A percentile compares a stretch with the other conserved stretches of the same genome.
Conservation (phyloP, 2,888 invertebrate species). For the Megastigmus dorsalis region DNA sequence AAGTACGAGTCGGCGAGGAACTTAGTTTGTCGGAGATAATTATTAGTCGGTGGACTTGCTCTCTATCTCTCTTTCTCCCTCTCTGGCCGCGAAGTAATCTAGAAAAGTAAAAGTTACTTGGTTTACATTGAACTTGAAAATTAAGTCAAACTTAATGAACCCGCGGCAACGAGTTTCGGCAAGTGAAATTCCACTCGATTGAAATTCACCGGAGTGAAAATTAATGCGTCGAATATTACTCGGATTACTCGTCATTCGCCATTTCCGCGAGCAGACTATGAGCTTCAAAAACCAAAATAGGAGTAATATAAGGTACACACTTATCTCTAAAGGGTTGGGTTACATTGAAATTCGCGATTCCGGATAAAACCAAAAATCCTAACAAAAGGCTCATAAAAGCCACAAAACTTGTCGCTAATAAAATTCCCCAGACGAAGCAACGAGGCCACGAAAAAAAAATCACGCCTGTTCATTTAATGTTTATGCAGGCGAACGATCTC, state of each 20-base stretch:
- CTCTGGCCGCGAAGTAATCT: background rate
- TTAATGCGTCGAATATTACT: conserved; percentile 1
- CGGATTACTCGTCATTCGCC: too few species aligned
- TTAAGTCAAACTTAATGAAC: conserved; percentile 30
- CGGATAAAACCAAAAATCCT: too few species aligned
- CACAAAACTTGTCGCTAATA: too few species aligned
- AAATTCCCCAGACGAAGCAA: too few species aligned
- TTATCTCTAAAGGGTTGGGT: too few species aligned
- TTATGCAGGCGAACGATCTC: too few species aligned
- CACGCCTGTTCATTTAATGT: too few species aligned
- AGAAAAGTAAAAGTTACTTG: conserved; percentile 17
- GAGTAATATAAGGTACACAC: background rate
- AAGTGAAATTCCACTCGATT: conserved; percentile 36
- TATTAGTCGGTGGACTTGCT: conserved; percentile 7
- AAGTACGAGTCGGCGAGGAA: background rate
- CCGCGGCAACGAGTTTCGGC: conserved; percentile 3
- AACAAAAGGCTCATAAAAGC: too few species aligned
- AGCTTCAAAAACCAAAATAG: too few species aligned
- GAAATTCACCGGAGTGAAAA: conserved; percentile 23
- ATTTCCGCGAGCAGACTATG: background rate
- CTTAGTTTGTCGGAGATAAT: background rate
- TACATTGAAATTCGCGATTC: too few species aligned
- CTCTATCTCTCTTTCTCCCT: too few species aligned
- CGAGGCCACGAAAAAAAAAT: too few species aligned
- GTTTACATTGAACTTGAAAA: conserved; percentile 34